Conservation (phyloP, 2,888 invertebrate species). For the Eupelmus urozonus region DNA sequence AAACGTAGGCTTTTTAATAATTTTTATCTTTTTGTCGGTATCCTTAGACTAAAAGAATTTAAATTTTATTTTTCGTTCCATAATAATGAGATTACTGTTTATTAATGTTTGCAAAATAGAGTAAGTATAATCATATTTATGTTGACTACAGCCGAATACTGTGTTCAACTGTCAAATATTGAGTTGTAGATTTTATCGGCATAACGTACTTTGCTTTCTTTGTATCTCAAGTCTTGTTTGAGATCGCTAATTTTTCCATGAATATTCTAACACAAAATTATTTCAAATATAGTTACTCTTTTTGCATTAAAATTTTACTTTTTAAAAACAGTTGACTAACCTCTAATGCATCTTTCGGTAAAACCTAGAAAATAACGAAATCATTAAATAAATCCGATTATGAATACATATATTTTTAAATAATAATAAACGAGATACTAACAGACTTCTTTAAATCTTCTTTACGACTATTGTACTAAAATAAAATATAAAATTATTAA, state of each 20-base stretch:
- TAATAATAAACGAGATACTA: slow-evolving; percentile 55
- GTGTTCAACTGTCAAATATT: neutral
- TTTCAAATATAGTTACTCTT: neutral
- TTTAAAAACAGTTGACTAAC: slow-evolving; percentile 53
- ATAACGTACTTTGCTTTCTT: slow-evolving; percentile 31
- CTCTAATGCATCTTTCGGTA: slow-evolving; percentile 10
- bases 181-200: neutral
- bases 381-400: neutral
- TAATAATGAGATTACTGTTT: slow-evolving; percentile 52
- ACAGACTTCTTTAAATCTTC: slow-evolving; percentile 66
- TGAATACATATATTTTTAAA: neutral
- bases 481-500: slow-evolving; percentile 42
- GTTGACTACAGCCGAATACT: no score
- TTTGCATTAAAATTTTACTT: neutral
- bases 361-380: slow-evolving; percentile 42
- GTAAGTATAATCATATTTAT: neutral
- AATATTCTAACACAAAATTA: slow-evolving; percentile 35
- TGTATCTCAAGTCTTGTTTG: slow-evolving; percentile 16
- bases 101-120: slow-evolving; percentile 45
- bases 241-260: slow-evolving; percentile 37
- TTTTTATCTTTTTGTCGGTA: slow-evolving; percentile 54
- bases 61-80: slow-evolving; percentile 7
- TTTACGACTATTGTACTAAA: slow-evolving; percentile 64
- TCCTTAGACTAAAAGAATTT: slow-evolving; percentile 57
- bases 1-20: neutral